Percentiles rank a stretch among this genome's conserved stretches.
Evolutionary conservation across 2,113 vertebrate species (phyloP).

Genomic region (Perccottus glenii): DNA sequence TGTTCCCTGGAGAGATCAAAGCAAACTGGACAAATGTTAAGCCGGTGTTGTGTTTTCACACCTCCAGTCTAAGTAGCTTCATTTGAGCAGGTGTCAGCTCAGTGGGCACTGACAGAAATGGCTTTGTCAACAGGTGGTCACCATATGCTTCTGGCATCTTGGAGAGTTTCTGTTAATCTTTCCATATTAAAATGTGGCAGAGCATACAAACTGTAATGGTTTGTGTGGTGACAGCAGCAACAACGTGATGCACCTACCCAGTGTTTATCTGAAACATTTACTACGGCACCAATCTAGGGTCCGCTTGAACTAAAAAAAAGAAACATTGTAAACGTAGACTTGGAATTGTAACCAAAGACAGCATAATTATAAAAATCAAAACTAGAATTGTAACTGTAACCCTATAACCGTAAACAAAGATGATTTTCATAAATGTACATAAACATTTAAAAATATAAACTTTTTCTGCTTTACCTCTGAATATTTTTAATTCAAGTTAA

Average conservation of each 20-base stretch:
- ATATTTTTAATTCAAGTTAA: too few relatives aligned
- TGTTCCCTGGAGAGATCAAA: background rate
- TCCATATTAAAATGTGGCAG: background rate
- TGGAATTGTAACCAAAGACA: too few relatives aligned
- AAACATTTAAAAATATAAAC: too few relatives aligned
- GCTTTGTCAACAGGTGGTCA: constrained; percentile 1
- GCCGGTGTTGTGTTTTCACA: constrained; percentile 1
- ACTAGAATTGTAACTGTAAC: too few relatives aligned
- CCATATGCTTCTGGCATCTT: background rate
- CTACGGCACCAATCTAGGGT: too few relatives aligned
- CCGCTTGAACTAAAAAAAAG: too few relatives aligned
- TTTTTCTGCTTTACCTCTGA: too few relatives aligned
- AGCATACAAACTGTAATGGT: too few relatives aligned
- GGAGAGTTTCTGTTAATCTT: background rate
- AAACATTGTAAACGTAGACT: too few relatives aligned
- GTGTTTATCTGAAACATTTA: background rate
- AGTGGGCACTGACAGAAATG: background rate
- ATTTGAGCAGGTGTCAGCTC: background rate
- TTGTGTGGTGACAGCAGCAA: background rate
- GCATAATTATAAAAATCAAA: too few relatives aligned
- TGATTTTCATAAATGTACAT: too few relatives aligned
- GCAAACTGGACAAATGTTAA: background rate
- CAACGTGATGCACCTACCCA: background rate
- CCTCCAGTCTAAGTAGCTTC: background rate
- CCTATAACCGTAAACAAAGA: too few relatives aligned